phyloP scores from a whole-genome alignment of 2,888 invertebrate genomes.

The Phanerotoma sp. region DNA sequence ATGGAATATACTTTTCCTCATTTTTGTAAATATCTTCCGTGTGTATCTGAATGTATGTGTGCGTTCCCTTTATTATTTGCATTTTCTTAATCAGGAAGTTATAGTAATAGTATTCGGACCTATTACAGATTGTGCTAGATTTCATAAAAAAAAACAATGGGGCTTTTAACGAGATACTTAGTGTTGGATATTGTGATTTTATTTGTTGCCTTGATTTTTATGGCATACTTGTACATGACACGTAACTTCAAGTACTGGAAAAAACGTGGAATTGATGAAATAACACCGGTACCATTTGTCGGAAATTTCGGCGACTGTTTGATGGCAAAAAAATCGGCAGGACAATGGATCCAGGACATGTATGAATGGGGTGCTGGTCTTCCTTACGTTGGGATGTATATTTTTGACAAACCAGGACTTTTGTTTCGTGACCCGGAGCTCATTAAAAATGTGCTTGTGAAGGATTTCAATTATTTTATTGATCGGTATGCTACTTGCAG shows the following conservation, averaged over 20 bases:
- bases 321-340: conserved; percentile 43
- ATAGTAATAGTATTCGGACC: no score
- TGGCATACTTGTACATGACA: conserved; percentile 42
- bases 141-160: conserved; percentile 38
- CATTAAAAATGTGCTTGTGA: conserved; percentile 57
- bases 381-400: conserved; percentile 52
- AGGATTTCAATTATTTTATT: conserved; percentile 57
- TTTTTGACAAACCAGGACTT: conserved; percentile 57
- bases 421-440: conserved; percentile 58
- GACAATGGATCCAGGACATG: conserved; percentile 50
- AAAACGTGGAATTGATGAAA: conserved; percentile 53
- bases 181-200: conserved; percentile 38
- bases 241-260: conserved; percentile 49
- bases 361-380: conserved; percentile 48
- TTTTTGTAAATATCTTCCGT: no score
- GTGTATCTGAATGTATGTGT: no score
- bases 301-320: conserved; percentile 56
- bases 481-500: conserved; percentile 50
- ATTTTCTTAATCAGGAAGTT: no score
- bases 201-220: conserved; percentile 22
- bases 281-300: conserved; percentile 54
- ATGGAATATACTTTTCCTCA: no score
- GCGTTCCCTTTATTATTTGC: no score
- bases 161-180: conserved; percentile 39
- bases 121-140: no score